phyloP scores from a whole-genome alignment of 2,888 invertebrate genomes.

The Caenorhabditis sulstoni region DNA sequence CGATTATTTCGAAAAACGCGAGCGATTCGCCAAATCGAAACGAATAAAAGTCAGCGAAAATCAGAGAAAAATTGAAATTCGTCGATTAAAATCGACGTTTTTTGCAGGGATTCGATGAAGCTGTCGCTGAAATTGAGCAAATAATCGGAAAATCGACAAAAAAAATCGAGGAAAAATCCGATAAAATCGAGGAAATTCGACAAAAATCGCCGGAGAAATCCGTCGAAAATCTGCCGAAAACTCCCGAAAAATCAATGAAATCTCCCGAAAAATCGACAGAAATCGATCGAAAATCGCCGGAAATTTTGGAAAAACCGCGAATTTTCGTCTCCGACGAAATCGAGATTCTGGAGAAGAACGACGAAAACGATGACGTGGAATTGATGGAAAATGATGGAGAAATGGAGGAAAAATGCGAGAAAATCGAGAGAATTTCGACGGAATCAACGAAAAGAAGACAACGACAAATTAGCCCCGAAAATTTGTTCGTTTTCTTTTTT shows the following conservation, averaged over 20 bases:
- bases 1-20: slow-evolving; percentile 42
- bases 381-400: not conserved
- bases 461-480: slow-evolving; percentile 18
- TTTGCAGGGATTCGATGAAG: slow-evolving; percentile 40
- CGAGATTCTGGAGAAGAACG: not conserved
- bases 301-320: not conserved
- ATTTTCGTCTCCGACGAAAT: not conserved
- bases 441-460: slow-evolving; percentile 29
- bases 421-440: not conserved
- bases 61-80: not conserved
- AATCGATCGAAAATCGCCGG: not conserved
- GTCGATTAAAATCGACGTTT: not conserved
- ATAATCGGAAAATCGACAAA: slow-evolving; percentile 1
- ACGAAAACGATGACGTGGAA: not conserved
- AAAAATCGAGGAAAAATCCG: slow-evolving; percentile 7
- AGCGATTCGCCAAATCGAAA: slow-evolving; percentile 24
- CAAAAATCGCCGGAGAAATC: not conserved
- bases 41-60: slow-evolving; percentile 22
- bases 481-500: too few relatives aligned
- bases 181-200: not conserved
- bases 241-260: not conserved
- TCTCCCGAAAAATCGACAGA: not conserved
- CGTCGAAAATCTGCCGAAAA: not conserved
- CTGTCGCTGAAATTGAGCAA: slow-evolving; percentile 30
- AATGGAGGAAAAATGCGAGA: slow-evolving; percentile 2